These are phyloP conservation scores for Calonectris borealis DNA, from an alignment of 2,113 vertebrate genomes.

Conservation along the genomic window DNA sequence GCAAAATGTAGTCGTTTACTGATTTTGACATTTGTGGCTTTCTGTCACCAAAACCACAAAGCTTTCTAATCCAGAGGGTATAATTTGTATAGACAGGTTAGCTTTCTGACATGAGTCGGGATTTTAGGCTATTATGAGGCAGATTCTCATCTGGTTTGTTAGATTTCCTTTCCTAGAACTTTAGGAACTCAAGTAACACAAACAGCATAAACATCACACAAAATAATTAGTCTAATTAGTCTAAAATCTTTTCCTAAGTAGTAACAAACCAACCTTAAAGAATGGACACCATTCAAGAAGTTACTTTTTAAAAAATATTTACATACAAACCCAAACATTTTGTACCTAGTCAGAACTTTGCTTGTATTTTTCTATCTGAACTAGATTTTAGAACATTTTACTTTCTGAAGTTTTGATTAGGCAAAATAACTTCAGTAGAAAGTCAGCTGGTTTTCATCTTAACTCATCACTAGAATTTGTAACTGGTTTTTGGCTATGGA, in stretches of 20 bases:
- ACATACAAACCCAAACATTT: background rate
- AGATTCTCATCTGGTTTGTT: background rate
- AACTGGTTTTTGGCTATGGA: background rate
- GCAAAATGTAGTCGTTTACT: background rate
- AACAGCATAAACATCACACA: background rate
- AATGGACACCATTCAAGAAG: background rate
- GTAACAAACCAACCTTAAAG: background rate
- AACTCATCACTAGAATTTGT: background rate
- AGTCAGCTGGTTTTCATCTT: background rate
- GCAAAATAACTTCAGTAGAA: background rate
- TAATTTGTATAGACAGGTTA: background rate
- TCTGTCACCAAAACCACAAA: background rate
- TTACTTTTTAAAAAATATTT: background rate
- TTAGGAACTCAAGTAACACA: background rate
- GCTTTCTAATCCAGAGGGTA: background rate
- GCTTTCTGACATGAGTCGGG: background rate
- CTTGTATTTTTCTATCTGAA: background rate
- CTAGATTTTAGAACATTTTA: background rate
- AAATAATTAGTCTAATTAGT: background rate
- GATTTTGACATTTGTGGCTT: background rate
- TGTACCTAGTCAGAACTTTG: background rate
- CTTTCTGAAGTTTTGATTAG: background rate
- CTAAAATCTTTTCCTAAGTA: background rate
- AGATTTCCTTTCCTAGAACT: background rate
- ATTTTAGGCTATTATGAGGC: too few species aligned